Evolutionary conservation across 2,113 vertebrate species (phyloP).

Genomic region (Diphyllodes magnificus): DNA sequence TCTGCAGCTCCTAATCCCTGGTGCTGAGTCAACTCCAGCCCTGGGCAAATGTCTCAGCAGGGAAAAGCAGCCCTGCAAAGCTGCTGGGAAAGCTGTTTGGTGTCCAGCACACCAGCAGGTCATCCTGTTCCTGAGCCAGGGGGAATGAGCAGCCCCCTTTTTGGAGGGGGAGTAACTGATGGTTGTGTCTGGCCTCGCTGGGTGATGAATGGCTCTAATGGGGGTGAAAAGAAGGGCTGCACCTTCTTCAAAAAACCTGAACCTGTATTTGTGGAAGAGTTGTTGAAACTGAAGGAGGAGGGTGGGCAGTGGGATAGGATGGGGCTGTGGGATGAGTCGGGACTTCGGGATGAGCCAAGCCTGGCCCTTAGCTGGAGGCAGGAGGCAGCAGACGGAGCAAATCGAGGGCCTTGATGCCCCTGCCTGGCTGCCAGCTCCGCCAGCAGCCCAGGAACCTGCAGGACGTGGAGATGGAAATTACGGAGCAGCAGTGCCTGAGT

Average conservation of each 20-base stretch:
- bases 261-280: neutral
- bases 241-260: neutral
- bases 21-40: neutral
- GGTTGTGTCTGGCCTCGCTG: accelerated
- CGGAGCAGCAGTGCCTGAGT: neutral
- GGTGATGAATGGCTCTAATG: accelerated
- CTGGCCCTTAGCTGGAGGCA: neutral
- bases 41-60: neutral
- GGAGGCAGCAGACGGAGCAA: neutral
- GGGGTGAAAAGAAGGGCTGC: neutral
- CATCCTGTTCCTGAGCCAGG: neutral
- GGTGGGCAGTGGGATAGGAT: neutral
- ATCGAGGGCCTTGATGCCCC: neutral
- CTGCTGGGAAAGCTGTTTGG: neutral
- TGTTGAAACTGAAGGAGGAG: neutral
- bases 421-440: neutral
- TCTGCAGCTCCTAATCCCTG: neutral
- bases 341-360: accelerated
- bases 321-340: accelerated
- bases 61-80: neutral
- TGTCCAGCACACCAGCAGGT: neutral
- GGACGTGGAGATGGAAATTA: neutral
- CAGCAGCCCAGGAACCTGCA: neutral
- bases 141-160: neutral
- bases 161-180: accelerated